phyloP scores from a whole-genome alignment of 2,113 vertebrate species.

The Aptenodytes forsteri region DNA sequence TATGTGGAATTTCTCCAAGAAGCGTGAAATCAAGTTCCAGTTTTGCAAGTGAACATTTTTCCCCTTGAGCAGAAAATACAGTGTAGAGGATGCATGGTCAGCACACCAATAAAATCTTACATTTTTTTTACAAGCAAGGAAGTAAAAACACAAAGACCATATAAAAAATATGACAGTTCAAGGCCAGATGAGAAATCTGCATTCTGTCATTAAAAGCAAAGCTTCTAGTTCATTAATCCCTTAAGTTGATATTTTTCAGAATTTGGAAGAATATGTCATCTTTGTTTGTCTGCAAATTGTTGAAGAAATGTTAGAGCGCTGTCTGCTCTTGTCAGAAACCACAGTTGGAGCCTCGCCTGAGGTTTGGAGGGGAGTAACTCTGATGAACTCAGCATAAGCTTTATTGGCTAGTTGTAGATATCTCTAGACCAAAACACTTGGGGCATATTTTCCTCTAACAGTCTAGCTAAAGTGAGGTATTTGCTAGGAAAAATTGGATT shows the following conservation, averaged over 20 bases:
- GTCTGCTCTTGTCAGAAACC: background rate
- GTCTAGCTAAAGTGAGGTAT: background rate
- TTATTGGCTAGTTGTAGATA: background rate
- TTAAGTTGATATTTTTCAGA: background rate
- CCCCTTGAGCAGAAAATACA: constrained; percentile 32
- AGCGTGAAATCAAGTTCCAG: constrained; percentile 54
- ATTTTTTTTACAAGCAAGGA: background rate
- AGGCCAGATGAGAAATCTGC: background rate
- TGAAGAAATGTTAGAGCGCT: background rate
- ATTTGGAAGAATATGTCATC: background rate
- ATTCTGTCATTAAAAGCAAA: background rate
- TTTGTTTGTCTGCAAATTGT: background rate
- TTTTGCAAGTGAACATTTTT: constrained; percentile 56
- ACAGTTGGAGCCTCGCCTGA: background rate
- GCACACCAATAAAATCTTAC: background rate
- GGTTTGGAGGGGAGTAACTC: background rate
- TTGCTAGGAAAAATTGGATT: constrained; percentile 1
- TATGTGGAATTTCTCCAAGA: constrained; percentile 30
- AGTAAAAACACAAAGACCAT: background rate
- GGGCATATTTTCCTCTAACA: background rate
- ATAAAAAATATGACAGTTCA: background rate
- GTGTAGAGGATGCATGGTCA: background rate
- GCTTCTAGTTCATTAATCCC: background rate
- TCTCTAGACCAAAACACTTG: background rate
- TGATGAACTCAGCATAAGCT: constrained; percentile 1